Conservation (phyloP, 2,113 vertebrate genomes). For the Procapra przewalskii region DNA sequence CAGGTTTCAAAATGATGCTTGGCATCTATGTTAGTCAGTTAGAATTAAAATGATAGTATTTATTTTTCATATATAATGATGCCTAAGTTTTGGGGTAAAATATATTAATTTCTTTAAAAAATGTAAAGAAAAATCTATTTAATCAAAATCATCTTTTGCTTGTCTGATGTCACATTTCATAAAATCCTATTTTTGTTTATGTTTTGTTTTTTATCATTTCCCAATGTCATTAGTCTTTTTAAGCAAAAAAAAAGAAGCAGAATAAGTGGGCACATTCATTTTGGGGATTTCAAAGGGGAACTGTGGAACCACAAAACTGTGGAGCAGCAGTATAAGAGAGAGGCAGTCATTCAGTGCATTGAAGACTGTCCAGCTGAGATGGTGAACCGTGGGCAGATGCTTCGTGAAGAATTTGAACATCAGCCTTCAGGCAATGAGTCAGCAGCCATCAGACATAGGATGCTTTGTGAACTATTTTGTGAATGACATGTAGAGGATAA, state of each 20-base stretch:
- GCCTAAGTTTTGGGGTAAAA: background rate
- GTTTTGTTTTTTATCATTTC: background rate
- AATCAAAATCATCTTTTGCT: background rate
- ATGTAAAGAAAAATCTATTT: background rate
- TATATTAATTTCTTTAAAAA: background rate
- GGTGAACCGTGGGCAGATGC: fast-evolving
- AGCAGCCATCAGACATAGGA: background rate
- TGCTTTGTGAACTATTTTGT: background rate
- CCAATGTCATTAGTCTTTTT: background rate
- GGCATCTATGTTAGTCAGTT: background rate
- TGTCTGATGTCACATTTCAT: background rate
- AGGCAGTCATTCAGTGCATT: background rate
- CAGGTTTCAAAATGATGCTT: background rate
- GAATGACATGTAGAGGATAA: background rate
- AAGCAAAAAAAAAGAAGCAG: background rate
- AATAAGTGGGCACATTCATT: background rate
- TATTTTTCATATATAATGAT: background rate
- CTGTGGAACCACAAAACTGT: background rate
- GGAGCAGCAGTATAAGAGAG: too few species aligned
- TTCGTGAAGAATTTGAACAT: background rate
- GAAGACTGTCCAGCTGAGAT: background rate
- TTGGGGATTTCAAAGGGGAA: background rate
- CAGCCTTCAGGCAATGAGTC: background rate
- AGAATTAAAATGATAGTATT: background rate
- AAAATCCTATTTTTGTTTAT: background rate